Percentiles rank a stretch among this genome's conserved stretches.
These are phyloP conservation scores for Conops quadrifasciatus DNA, from an alignment of 2,888 invertebrate species.

Conservation along the genomic window DNA sequence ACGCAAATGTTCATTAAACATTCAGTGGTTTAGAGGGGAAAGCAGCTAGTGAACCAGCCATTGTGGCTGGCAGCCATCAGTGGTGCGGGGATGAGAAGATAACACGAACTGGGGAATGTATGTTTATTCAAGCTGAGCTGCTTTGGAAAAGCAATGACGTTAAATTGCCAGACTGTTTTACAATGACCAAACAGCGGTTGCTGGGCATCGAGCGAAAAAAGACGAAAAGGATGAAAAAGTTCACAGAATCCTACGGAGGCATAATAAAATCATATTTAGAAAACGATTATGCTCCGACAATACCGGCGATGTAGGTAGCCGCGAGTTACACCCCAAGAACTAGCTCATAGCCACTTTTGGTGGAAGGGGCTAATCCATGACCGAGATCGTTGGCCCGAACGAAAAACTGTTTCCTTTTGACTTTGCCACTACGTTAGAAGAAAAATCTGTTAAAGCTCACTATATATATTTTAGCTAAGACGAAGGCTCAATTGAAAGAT, in stretches of 20 bases:
- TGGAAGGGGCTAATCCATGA: too few relatives aligned
- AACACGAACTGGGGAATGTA: background rate
- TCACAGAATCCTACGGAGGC: background rate
- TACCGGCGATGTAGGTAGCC: background rate
- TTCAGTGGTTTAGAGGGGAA: conserved; percentile 20
- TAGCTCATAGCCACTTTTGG: too few relatives aligned
- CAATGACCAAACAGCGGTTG: background rate
- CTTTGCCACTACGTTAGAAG: too few relatives aligned
- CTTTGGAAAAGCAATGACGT: background rate
- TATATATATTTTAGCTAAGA: too few relatives aligned
- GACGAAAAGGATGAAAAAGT: background rate
- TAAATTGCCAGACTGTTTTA: background rate
- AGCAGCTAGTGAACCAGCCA: conserved; percentile 5
- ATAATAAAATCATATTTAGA: background rate
- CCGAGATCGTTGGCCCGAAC: too few relatives aligned
- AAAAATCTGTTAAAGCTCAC: too few relatives aligned
- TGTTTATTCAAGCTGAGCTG: background rate
- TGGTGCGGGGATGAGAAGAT: background rate
- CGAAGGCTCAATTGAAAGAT: too few relatives aligned
- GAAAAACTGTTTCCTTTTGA: too few relatives aligned
- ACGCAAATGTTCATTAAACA: conserved; percentile 18
- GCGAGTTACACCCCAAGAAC: too few relatives aligned
- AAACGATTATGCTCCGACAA: background rate
- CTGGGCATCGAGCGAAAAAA: background rate
- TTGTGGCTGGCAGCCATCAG: conserved; percentile 2